A percentile compares a stretch with the other conserved stretches of the same genome.
phyloP scores from a whole-genome alignment of 2,797 vertebrate species.

The Synanceia verrucosa region DNA sequence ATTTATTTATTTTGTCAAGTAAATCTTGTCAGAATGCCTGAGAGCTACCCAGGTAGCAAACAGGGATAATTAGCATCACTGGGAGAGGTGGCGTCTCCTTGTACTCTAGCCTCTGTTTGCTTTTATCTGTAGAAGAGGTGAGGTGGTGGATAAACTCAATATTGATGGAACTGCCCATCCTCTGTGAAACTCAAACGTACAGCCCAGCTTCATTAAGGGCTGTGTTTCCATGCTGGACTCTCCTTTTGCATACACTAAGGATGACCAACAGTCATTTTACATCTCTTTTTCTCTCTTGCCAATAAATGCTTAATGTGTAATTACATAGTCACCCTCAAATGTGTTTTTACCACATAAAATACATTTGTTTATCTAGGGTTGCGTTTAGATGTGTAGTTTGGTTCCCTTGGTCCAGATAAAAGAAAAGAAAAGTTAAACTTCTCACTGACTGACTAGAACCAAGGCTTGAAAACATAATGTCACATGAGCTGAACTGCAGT shows the following conservation, averaged over 20 bases:
- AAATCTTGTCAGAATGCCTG: constrained; percentile 84
- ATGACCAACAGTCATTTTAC: constrained; percentile 21
- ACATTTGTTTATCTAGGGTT: neutral
- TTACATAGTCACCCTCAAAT: neutral
- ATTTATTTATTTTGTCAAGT: constrained; percentile 87
- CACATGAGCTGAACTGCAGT: neutral
- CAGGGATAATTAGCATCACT: constrained; percentile 85
- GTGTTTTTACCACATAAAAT: neutral
- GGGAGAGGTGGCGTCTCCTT: constrained; percentile 83
- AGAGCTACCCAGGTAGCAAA: constrained; percentile 75
- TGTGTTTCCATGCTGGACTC: constrained; percentile 35
- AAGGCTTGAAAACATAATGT: neutral
- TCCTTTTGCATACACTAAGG: constrained; percentile 24
- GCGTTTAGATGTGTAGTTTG: neutral
- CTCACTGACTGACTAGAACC: neutral
- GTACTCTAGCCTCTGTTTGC: constrained; percentile 66
- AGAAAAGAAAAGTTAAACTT: neutral
- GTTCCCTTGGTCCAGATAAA: constrained; percentile 1
- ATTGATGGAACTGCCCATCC: constrained; percentile 68
- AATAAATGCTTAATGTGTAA: constrained; percentile 1
- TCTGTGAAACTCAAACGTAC: constrained; percentile 68
- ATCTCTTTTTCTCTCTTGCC: neutral
- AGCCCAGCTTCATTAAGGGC: constrained; percentile 49
- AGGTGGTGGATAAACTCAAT: constrained; percentile 69
- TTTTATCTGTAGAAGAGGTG: constrained; percentile 77